Conservation (phyloP, 2,888 invertebrate species). For the Apoda limacodes region DNA sequence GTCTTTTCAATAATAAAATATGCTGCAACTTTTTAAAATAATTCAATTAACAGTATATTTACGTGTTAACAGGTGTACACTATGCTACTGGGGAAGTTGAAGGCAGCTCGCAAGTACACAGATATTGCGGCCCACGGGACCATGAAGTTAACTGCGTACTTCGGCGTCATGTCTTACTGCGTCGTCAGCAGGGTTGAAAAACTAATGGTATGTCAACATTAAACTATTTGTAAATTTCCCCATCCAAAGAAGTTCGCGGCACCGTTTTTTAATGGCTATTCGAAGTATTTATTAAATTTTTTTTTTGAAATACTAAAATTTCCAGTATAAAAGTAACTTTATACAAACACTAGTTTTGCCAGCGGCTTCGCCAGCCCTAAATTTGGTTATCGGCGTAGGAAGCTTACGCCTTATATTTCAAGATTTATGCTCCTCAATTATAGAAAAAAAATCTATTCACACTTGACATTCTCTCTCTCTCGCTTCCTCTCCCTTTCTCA, state of each 20-base stretch:
- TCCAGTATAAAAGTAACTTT: background rate
- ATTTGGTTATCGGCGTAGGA: too few species aligned
- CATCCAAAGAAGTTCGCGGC: background rate
- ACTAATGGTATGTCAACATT: constrained; percentile 77
- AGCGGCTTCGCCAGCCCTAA: too few species aligned
- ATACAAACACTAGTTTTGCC: too few species aligned
- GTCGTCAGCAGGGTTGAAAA: constrained; percentile 92
- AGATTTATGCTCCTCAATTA: too few species aligned
- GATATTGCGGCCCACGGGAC: constrained; percentile 90
- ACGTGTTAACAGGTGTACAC: constrained; percentile 73
- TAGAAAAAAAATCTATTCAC: too few species aligned
- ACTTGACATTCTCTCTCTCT: too few species aligned
- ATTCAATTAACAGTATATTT: too few species aligned
- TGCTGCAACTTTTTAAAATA: too few species aligned
- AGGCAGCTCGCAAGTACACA: constrained; percentile 87
- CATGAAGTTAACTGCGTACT: constrained; percentile 92
- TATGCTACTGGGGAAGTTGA: constrained; percentile 79
- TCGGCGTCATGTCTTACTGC: constrained; percentile 92
- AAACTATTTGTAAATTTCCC: constrained; percentile 1
- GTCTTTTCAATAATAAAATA: too few species aligned
- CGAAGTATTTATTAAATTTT: background rate
- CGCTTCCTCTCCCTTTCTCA: too few species aligned
- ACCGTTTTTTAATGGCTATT: constrained; percentile 1
- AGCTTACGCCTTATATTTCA: too few species aligned
- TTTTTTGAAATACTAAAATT: constrained; percentile 6